Percentiles rank a stretch among this genome's conserved stretches.
These are phyloP conservation scores for Drosophila biarmipes DNA, from an alignment of 1,140 invertebrate species.

Conservation along the genomic window DNA sequence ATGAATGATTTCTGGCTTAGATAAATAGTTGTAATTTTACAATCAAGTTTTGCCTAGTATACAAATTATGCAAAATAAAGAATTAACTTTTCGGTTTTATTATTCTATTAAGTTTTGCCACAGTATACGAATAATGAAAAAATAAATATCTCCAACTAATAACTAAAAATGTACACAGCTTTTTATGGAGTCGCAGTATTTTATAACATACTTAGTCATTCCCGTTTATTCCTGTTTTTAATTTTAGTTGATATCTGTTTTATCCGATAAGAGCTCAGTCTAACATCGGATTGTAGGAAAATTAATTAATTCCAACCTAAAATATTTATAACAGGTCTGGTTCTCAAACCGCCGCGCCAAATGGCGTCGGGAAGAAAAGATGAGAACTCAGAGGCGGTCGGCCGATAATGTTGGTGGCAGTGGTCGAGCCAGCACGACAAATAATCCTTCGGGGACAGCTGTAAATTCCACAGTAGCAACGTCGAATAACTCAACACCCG, in stretches of 20 bases:
- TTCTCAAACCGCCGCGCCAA: slow-evolving; percentile 99
- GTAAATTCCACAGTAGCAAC: slow-evolving; percentile 34
- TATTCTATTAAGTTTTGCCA: too few species aligned
- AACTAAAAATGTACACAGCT: background rate
- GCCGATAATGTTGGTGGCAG: slow-evolving; percentile 84
- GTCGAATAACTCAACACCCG: slow-evolving; percentile 46
- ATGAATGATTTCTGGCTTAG: too few species aligned
- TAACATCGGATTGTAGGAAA: background rate
- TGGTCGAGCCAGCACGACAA: slow-evolving; percentile 50
- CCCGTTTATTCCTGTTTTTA: background rate
- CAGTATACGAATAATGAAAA: too few species aligned
- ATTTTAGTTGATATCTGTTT: background rate
- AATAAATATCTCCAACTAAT: too few species aligned
- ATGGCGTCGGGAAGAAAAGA: slow-evolving; percentile 99
- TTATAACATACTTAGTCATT: background rate
- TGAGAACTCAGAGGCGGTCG: slow-evolving; percentile 93
- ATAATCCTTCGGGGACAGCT: slow-evolving; percentile 41
- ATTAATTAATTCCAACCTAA: background rate
- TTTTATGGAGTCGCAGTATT: background rate
- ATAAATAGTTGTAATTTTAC: too few species aligned
- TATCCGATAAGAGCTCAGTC: background rate
- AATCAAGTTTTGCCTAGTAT: too few species aligned
- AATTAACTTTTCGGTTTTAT: too few species aligned
- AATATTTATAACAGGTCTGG: slow-evolving; percentile 91
- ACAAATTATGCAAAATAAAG: too few species aligned